Evolutionary conservation across 2,113 vertebrate genomes (phyloP), one percentile per base, ranked within the genome.

Genomic region (Rattus rattus): DNA sequence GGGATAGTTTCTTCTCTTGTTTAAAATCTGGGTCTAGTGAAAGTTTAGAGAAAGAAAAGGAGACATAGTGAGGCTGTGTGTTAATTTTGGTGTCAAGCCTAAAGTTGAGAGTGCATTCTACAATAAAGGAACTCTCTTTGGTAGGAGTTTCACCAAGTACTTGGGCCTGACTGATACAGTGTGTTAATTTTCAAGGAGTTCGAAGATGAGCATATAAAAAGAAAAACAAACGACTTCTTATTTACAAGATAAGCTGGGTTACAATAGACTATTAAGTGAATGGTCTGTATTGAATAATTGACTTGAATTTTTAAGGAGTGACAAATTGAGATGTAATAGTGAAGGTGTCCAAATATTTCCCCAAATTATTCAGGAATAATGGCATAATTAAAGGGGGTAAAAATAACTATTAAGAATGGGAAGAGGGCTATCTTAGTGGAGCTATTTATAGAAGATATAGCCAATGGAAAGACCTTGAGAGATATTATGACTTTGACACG

Each of bases 81-180:
- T 28, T 91, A 90, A 92, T 83, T 91, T 63, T 96, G 0, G n/a
- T 89, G 92, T 94, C 65, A 56, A 28, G 49, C 24, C 17, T 89
- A 54, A 61, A 72, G 0, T 65, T 94, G 67, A 94, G 65, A 72
- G 6, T 61, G 59, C 12, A 43, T 91, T 49, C 86, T 39, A 89
- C 47, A 2, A 80, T 65, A 81, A 93, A 76, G 26, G 59, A 2
- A 6, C 28, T 30, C 81, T 76, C 22, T 30, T 76, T 91, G 36
- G 33, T 33, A 33, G 83, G 75, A 90, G 33, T 96, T 95, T 88
- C 16, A 86, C 12, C 49, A 80, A 13, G 14, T 10, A 76, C 19
- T 84, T n/a, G 49, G 20, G 67, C n/a, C n/a, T 94, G 17, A 22
- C n/a, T 81, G 22, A 39, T 76, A 2, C 39, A 70, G 5, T 92